Percentiles rank a stretch among this genome's conserved stretches.
Evolutionary conservation across 2,113 vertebrate genomes (phyloP).

Genomic region (Pseudorasbora parva): DNA sequence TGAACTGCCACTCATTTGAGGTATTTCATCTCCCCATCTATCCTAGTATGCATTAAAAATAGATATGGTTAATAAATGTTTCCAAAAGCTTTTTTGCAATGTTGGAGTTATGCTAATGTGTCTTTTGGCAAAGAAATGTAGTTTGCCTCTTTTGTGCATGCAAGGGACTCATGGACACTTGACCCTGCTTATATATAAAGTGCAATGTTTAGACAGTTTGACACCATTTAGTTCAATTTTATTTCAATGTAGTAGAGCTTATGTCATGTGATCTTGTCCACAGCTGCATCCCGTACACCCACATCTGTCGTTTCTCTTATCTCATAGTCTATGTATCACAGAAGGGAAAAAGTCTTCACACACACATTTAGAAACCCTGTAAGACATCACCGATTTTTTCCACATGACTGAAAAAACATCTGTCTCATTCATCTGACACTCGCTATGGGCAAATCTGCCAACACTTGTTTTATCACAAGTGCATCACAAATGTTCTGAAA

Average conservation of each 20-base stretch:
- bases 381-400: constrained; percentile 51
- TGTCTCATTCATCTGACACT: constrained; percentile 71
- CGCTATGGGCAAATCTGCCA: constrained; percentile 5
- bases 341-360: constrained; percentile 33
- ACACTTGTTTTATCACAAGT: constrained; percentile 22
- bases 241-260: background rate
- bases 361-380: constrained; percentile 13
- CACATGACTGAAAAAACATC: constrained; percentile 65
- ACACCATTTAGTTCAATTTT: background rate
- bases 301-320: constrained; percentile 32
- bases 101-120: background rate
- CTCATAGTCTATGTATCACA: background rate
- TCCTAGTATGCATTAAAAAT: background rate
- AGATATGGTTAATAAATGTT: background rate
- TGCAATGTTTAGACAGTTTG: background rate
- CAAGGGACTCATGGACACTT: background rate
- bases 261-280: constrained; percentile 13
- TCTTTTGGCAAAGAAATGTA: background rate
- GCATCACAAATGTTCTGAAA: background rate
- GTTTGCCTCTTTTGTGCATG: background rate
- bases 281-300: background rate
- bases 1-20: background rate
- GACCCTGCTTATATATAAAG: background rate
- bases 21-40: background rate
- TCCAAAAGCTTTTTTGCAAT: background rate